A percentile compares a stretch with the other conserved stretches of the same genome.
Conservation (phyloP, 2,797 vertebrate species). For the Chrosomus eos region DNA sequence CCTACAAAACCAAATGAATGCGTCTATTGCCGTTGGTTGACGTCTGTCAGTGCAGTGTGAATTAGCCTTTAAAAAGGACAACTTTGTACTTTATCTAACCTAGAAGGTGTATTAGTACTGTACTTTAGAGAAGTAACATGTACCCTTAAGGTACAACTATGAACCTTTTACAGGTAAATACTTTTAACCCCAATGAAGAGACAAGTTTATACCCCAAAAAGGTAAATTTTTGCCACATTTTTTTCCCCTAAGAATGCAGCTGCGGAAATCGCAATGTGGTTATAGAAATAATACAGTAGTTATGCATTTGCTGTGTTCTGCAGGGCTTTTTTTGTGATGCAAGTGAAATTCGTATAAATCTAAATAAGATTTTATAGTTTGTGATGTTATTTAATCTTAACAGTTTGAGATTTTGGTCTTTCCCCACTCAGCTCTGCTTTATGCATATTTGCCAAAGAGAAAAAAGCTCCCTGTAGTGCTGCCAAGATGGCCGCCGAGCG, state of each 20-base stretch:
- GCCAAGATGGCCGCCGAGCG: conserved; percentile 9
- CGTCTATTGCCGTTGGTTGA: not conserved
- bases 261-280: too few relatives aligned
- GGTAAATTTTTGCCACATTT: too few relatives aligned
- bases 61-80: not conserved
- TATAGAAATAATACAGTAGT: too few relatives aligned
- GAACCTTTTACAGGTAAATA: not conserved
- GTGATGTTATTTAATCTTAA: conserved; percentile 17
- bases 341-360: not conserved
- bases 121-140: not conserved
- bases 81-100: not conserved
- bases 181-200: not conserved
- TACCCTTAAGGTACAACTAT: not conserved
- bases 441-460: conserved; percentile 10
- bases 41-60: not conserved
- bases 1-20: not conserved
- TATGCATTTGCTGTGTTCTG: not conserved
- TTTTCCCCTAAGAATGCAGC: too few relatives aligned
- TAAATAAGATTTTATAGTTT: not conserved
- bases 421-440: not conserved
- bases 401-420: not conserved
- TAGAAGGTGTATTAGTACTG: not conserved
- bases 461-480: not conserved
- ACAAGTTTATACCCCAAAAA: not conserved
- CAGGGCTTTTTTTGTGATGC: not conserved